Conservation (phyloP, 2,797 vertebrate species). For the Pelochelys cantorii region DNA sequence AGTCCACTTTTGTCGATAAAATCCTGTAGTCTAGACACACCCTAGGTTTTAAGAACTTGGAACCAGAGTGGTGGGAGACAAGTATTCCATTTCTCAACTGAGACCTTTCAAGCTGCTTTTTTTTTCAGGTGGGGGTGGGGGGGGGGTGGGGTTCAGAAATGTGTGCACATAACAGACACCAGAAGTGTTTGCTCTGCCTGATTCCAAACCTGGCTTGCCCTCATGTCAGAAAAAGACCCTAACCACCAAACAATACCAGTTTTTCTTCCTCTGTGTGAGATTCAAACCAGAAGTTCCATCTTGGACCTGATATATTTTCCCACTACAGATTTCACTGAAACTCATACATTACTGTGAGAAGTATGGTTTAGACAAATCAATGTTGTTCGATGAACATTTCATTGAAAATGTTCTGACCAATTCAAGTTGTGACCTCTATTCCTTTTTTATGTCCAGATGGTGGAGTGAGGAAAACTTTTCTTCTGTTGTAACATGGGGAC, state of each 20-base stretch:
- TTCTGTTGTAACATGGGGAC: not conserved
- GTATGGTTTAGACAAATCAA: not conserved
- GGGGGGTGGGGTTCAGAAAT: not conserved
- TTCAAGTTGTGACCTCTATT: too few relatives aligned
- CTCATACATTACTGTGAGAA: not conserved
- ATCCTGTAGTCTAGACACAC: too few relatives aligned
- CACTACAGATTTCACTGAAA: not conserved
- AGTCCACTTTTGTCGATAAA: too few relatives aligned
- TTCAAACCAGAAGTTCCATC: not conserved
- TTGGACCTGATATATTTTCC: not conserved
- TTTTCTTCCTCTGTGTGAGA: not conserved
- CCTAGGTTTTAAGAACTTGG: not conserved
- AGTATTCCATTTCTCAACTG: not conserved
- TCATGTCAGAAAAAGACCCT: not conserved
- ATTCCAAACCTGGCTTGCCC: not conserved
- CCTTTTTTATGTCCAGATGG: too few relatives aligned
- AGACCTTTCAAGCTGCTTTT: not conserved
- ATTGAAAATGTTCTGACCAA: too few relatives aligned
- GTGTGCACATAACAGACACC: not conserved
- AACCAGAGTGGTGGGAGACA: not conserved
- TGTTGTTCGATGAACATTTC: too few relatives aligned
- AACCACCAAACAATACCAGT: not conserved
- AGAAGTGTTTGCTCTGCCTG: not conserved
- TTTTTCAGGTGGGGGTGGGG: too few relatives aligned
- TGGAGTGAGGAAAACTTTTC: not conserved